Evolutionary conservation across 2,888 invertebrate species (phyloP).

Genomic region (Lasioglossum figueresi): DNA sequence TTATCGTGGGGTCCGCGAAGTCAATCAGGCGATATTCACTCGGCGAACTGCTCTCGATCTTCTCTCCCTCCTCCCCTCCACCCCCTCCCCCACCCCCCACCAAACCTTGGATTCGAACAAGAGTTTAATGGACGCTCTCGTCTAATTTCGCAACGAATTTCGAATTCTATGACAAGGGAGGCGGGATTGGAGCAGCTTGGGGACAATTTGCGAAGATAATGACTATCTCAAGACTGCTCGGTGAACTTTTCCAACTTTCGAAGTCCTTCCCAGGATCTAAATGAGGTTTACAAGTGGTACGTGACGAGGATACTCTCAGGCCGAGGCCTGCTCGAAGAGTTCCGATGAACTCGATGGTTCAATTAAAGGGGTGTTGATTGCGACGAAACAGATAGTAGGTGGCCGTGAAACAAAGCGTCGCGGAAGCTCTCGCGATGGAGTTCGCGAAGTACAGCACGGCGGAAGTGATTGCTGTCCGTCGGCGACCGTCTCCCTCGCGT

Average conservation of each 20-base stretch:
- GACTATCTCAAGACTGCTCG: conserved; percentile 41
- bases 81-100: too few species aligned
- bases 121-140: conserved; percentile 34
- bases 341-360: conserved; percentile 38
- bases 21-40: conserved; percentile 21
- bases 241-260: conserved; percentile 55
- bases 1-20: not conserved
- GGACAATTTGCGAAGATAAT: conserved; percentile 56
- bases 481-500: not conserved
- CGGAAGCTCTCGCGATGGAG: not conserved
- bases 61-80: fast-evolving
- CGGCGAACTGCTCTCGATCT: not conserved
- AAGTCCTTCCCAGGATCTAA: conserved; percentile 47
- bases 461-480: not conserved
- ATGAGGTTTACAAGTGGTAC: conserved; percentile 59
- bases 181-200: conserved; percentile 22
- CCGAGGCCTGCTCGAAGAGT: not conserved
- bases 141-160: conserved; percentile 46
- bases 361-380: conserved; percentile 33
- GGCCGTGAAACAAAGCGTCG: conserved; percentile 32
- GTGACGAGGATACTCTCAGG: conserved; percentile 48
- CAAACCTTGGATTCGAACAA: conserved; percentile 1
- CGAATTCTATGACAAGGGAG: conserved; percentile 1
- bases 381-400: conserved; percentile 22
- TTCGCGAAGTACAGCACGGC: not conserved